Evolutionary conservation across 2,888 invertebrate species (phyloP).

Genomic region (Stramonita haemastoma): DNA sequence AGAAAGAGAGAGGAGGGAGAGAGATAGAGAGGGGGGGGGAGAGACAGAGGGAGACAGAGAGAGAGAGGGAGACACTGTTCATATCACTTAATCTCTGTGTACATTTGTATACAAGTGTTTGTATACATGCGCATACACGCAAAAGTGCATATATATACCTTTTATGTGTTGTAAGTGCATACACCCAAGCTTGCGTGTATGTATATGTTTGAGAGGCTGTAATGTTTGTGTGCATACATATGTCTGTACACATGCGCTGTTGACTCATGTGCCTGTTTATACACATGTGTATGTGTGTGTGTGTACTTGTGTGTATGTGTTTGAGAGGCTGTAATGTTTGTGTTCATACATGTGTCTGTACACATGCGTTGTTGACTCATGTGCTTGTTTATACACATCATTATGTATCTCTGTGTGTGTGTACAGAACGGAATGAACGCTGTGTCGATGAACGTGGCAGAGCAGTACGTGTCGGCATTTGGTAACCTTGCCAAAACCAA

Average conservation of each 20-base stretch:
- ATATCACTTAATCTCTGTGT: too few species aligned
- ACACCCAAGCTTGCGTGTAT: too few species aligned
- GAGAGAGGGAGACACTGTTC: too few species aligned
- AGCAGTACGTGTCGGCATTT: slow-evolving; percentile 97
- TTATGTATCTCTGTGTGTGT: neutral
- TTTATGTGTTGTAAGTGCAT: too few species aligned
- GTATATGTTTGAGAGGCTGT: neutral
- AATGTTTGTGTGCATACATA: neutral
- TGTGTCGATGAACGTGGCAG: slow-evolving; percentile 93
- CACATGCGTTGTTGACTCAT: neutral
- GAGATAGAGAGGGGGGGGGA: too few species aligned
- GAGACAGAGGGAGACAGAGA: too few species aligned
- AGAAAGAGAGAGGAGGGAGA: too few species aligned
- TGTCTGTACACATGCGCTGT: neutral
- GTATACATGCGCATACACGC: too few species aligned
- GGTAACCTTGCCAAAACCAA: slow-evolving; percentile 93
- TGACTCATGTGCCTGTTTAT: neutral
- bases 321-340: neutral
- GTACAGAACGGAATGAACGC: slow-evolving; percentile 89
- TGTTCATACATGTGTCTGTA: neutral
- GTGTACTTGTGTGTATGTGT: neutral
- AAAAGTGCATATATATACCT: too few species aligned
- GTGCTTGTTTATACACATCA: neutral
- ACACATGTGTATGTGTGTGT: neutral
- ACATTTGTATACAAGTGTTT: too few species aligned